Evolutionary conservation across 2,113 vertebrate species (phyloP), one percentile per base, ranked within the genome.

Genomic region (Mellivora capensis): DNA sequence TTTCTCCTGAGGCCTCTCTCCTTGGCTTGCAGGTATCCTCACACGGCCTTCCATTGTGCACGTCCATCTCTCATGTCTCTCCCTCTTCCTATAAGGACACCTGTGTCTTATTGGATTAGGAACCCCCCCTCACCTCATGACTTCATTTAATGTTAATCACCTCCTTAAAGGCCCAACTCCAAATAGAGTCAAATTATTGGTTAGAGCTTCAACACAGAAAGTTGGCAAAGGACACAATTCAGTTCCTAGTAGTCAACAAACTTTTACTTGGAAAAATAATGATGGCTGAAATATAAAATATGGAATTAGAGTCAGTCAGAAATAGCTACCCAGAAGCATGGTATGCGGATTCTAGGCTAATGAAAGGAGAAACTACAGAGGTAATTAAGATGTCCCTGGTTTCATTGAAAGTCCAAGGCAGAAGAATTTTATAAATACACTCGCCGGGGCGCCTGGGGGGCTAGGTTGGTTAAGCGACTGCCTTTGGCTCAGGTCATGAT

Each of bases 341-440:
- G 3, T 62, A 71, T n/a, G 13, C 17, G 85, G 59, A 67, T 61
- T 94, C 83, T 82, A 94, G 62, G 17, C n/a, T 67, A 86, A n/a
- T 25, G 47, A 72, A 4, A 44, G 29, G 23, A 94, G 31, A 96
- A 82, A 77, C 39, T 91, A 15, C 37, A 69, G 64, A 93, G 69
- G 5, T 90, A 90, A 96, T 88, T 88, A 76, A 91, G 90, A 90
- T 94, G 20, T 0, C 3, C 27, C 77, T 85, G 29, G 23, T n/a
- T 91, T 96, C 67, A 95, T 11, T 62, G 21, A 93, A 96, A 90
- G 44, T 84, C 18, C 57, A 84, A 74, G 17, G 17, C 31, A 93
- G 49, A 96, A 89, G 90, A 91, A 93, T 88, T 97, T 88, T 69
- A 93, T 37, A 90, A 85, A 87, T 54, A 96, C 13, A 84, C 7